Conservation (phyloP, 2,113 vertebrate species). For the Gymnogyps californianus region DNA sequence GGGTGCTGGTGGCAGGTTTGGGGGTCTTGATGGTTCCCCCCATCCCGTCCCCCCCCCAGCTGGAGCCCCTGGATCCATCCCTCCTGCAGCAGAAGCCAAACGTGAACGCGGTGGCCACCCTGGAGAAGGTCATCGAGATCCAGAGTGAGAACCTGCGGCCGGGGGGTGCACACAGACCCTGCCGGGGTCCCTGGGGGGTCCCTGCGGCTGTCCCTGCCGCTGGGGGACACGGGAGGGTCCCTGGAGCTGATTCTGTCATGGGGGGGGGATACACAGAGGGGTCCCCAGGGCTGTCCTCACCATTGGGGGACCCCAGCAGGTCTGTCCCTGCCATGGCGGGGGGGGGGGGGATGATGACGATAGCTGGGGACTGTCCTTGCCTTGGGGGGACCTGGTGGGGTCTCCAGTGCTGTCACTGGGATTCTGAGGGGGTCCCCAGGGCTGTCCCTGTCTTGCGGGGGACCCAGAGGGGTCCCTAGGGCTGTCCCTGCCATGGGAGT, state of each 20-base stretch:
- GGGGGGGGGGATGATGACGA: too few relatives aligned
- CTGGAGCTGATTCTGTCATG: too few relatives aligned
- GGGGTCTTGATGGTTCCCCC: neutral
- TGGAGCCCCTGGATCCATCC: conserved; percentile 82
- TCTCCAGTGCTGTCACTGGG: neutral
- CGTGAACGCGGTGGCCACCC: conserved; percentile 82
- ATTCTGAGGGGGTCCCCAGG: neutral
- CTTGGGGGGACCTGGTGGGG: neutral
- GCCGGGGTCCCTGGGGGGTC: neutral
- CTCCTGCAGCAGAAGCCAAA: conserved; percentile 88
- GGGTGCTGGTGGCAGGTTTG: neutral
- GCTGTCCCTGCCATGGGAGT: neutral
- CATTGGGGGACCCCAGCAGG: accelerated
- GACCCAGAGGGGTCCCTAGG: neutral
- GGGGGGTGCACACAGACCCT: neutral
- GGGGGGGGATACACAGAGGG: neutral
- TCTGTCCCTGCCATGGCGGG: neutral
- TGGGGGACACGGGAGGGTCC: too few relatives aligned
- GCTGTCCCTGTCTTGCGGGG: neutral
- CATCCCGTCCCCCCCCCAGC: conserved; percentile 46
- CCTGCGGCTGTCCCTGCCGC: neutral
- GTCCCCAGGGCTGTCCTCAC: neutral
- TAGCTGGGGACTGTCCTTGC: neutral
- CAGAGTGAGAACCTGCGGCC: conserved; percentile 80
- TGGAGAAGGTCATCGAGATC: conserved; percentile 90